Evolutionary conservation across 2,113 vertebrate species (phyloP).

Genomic region (Odobenus rosmarus): DNA sequence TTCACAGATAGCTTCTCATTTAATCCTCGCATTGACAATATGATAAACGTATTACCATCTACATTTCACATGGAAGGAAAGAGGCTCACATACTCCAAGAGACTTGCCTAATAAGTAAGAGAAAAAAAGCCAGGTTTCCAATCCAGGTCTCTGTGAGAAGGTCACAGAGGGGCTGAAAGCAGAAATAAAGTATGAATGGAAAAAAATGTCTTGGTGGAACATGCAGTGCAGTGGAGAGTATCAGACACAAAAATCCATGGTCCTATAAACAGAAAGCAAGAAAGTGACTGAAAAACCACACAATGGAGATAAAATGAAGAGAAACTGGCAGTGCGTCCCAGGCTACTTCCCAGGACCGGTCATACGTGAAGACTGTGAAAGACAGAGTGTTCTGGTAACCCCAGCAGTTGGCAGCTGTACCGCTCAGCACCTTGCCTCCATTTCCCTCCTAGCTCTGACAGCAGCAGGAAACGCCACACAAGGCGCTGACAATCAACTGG

Average conservation of each 20-base stretch:
- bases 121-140: not conserved
- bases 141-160: not conserved
- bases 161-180: not conserved
- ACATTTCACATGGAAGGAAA: not conserved
- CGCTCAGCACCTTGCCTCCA: not conserved
- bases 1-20: not conserved
- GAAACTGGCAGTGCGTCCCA: not conserved
- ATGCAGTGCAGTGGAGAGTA: not conserved
- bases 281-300: not conserved
- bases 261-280: conserved; percentile 12
- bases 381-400: not conserved
- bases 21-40: not conserved
- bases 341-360: not conserved
- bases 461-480: not conserved
- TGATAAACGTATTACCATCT: not conserved
- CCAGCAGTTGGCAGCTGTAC: not conserved
- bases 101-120: not conserved
- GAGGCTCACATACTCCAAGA: not conserved
- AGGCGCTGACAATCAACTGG: not conserved
- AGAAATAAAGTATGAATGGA: conserved; percentile 7
- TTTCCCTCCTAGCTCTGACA: not conserved
- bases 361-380: conserved; percentile 33
- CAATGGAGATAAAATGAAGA: not conserved
- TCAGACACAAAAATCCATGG: not conserved
- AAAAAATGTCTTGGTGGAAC: not conserved